phyloP scores from a whole-genome alignment of 1,140 invertebrate genomes.

The Zaprionus capensis region DNA sequence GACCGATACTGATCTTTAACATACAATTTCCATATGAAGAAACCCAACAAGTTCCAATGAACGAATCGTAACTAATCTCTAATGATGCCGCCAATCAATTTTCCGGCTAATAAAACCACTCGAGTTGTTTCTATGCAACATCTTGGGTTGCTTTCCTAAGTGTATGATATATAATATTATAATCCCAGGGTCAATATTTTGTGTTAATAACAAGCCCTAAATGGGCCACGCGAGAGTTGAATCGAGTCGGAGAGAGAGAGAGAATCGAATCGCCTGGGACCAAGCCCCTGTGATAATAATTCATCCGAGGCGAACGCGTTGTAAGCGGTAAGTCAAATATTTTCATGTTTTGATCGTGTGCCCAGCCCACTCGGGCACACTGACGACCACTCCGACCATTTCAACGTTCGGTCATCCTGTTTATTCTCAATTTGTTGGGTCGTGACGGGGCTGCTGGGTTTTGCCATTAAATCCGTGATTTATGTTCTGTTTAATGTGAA shows the following conservation, averaged over 20 bases:
- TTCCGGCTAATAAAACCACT: constrained; percentile 6
- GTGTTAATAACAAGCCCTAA: constrained; percentile 29
- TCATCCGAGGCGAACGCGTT: constrained; percentile 51
- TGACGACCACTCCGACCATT: not conserved
- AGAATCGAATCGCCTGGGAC: constrained; percentile 10
- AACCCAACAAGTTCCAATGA: not conserved
- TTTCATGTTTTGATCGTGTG: constrained; percentile 82
- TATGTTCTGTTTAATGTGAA: constrained; percentile 84
- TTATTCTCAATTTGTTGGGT: constrained; percentile 58
- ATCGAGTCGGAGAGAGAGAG: not conserved
- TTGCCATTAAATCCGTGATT: constrained; percentile 78
- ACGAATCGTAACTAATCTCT: not conserved
- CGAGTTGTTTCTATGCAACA: not conserved
- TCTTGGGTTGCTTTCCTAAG: not conserved
- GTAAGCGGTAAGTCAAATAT: constrained; percentile 80
- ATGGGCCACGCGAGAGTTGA: constrained; percentile 26
- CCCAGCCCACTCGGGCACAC: constrained; percentile 66
- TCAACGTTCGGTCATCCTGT: constrained; percentile 2
- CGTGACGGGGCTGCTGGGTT: constrained; percentile 20
- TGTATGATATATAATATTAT: constrained; percentile 2
- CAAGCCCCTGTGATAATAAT: constrained; percentile 61
- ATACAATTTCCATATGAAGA: not conserved
- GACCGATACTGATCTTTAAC: not conserved
- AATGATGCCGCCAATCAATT: constrained; percentile 3
- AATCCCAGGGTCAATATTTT: constrained; percentile 41